Evolutionary conservation across 1,140 invertebrate species (phyloP).

Genomic region (Achatina immaculata): DNA sequence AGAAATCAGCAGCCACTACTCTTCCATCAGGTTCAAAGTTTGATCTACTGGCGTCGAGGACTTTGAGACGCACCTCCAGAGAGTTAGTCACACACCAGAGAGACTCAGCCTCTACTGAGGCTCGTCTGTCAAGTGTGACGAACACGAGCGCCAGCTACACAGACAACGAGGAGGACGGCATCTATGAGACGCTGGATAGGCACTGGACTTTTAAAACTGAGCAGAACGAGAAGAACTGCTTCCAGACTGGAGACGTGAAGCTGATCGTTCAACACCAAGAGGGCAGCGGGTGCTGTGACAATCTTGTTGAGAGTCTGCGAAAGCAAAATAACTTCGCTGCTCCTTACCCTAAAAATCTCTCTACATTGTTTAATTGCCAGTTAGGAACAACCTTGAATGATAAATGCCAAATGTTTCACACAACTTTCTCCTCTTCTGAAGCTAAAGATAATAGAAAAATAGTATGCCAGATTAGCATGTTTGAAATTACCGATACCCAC

Average conservation of each 20-base stretch:
- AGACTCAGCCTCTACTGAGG: background rate
- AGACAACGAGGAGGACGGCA: background rate
- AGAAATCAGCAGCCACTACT: background rate
- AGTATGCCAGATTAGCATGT: conserved; percentile 15
- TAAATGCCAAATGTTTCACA: too few species aligned
- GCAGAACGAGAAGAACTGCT: background rate
- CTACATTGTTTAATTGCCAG: too few species aligned
- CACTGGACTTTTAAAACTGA: background rate
- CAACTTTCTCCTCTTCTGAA: background rate
- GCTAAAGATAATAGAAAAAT: background rate
- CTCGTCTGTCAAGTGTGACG: background rate
- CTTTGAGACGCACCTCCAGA: background rate
- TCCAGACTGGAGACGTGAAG: background rate
- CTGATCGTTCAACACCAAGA: background rate
- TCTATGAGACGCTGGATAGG: conserved; percentile 24
- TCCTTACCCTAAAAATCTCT: too few species aligned
- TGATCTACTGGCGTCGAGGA: background rate
- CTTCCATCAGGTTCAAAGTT: background rate
- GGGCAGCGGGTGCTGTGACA: too few species aligned
- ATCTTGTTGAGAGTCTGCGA: too few species aligned
- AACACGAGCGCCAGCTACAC: background rate
- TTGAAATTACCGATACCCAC: background rate
- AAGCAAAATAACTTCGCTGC: too few species aligned
- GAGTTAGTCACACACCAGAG: background rate
- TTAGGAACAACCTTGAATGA: too few species aligned